Evolutionary conservation across 2,888 invertebrate species (phyloP).

Genomic region (Spodoptera exigua): DNA sequence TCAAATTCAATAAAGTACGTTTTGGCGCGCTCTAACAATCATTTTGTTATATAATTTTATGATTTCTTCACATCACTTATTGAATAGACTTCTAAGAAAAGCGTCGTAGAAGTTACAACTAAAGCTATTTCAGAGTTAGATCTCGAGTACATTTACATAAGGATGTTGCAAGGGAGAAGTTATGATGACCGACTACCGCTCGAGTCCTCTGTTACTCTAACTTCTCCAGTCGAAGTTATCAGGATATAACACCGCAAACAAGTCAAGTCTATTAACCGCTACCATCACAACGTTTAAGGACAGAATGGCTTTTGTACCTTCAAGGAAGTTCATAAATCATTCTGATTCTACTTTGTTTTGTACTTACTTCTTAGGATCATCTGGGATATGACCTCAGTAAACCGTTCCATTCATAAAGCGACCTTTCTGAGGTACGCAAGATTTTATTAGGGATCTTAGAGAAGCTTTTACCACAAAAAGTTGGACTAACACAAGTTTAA

Average conservation of each 20-base stretch:
- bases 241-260: conserved; percentile 44
- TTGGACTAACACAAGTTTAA: conserved; percentile 34
- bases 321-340: conserved; percentile 39
- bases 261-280: conserved; percentile 38
- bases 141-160: conserved; percentile 39
- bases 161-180: conserved; percentile 42
- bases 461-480: conserved; percentile 41
- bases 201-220: conserved; percentile 37
- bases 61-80: not conserved
- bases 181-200: conserved; percentile 49
- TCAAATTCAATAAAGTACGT: too few relatives aligned
- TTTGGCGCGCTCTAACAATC: too few relatives aligned
- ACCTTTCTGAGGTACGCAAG: conserved; percentile 45
- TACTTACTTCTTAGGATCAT: conserved; percentile 43
- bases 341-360: conserved; percentile 32
- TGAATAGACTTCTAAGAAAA: not conserved
- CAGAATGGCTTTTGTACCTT: conserved; percentile 31
- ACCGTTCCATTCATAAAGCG: conserved; percentile 37
- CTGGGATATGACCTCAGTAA: conserved; percentile 27
- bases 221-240: conserved; percentile 44
- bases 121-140: conserved; percentile 32
- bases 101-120: conserved; percentile 4
- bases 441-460: conserved; percentile 52
- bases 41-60: not conserved
- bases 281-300: conserved; percentile 17